Evolutionary conservation across 2,797 vertebrate genomes (phyloP), one percentile per base, ranked within the genome.

Genomic region (Rhabdophis nuchalis): DNA sequence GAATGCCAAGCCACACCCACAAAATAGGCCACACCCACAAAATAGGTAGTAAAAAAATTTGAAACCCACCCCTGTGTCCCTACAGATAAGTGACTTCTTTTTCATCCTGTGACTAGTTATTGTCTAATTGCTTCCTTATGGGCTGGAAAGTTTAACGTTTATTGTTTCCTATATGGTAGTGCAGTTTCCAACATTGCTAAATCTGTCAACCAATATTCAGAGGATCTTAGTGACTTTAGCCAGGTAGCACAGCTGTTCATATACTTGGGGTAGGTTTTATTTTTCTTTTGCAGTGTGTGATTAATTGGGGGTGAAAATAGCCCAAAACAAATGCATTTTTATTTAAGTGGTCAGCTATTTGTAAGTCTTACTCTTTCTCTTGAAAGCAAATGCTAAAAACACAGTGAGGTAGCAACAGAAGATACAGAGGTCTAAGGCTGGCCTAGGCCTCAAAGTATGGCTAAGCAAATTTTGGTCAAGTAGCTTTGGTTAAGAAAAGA

Each of bases 121-220:
- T 95, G 94, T 91, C 94, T 94, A 89, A 90, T 90, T 85, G 61
- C 91, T 96, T 94, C 87, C 94, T 93, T 77, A 68, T 93, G 85
- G 92, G 82, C 57, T 95, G 87, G 86, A 82, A 87, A 50, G 95
- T 94, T 95, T 95, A 94, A 96, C 91, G 91, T 95, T 95, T 95
- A 96, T 96, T 96, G 82, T 93, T 95, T 94, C 90, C 94, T 92
- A 95, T 92, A 93, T 91, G 60, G 36, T 56, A 52, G n/a, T 89
- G 23, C 57, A 87, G 92, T 53, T 92, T 94, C 93, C 95, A 96
- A 92, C 92, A 89, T n/a, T 72, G 93, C 91, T 96, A 93, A 95
- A 93, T 93, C 91, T 94, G 92, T 88, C 91, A 94, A 64, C 41
- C 93, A 36, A 52, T 94, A 89, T 89, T 91, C 29, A 86, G 32